Evolutionary conservation across 2,888 invertebrate species (phyloP).

Genomic region (Melikaiella ostensackeni): DNA sequence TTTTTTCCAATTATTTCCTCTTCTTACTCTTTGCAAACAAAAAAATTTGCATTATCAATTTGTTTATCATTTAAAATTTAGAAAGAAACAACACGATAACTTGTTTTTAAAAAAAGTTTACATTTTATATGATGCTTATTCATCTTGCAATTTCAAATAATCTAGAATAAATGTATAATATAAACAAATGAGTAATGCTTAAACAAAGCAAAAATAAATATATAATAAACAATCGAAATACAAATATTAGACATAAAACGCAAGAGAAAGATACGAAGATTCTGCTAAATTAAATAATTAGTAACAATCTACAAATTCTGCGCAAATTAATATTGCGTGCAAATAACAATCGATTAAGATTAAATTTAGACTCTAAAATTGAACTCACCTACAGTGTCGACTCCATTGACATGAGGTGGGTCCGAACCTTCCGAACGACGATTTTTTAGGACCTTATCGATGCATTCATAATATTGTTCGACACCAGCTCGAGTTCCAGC

Average conservation of each 20-base stretch:
- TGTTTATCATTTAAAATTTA: background rate
- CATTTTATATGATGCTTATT: background rate
- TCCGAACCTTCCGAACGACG: conserved; percentile 63
- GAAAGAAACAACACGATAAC: no score
- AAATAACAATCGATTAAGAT: background rate
- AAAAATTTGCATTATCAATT: background rate
- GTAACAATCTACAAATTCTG: background rate
- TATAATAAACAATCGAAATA: no score
- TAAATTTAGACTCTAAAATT: background rate
- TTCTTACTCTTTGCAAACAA: background rate
- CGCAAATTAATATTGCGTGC: background rate
- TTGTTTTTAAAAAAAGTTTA: background rate
- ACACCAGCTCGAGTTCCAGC: conserved; percentile 70
- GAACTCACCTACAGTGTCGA: conserved; percentile 72
- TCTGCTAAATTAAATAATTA: no score
- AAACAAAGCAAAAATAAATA: no score
- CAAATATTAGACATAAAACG: no score
- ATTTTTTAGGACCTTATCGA: conserved; percentile 70
- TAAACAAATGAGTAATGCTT: no score
- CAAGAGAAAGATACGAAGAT: no score
- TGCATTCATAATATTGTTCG: conserved; percentile 74
- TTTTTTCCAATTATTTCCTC: background rate
- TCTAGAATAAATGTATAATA: no score
- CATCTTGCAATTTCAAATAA: no score
- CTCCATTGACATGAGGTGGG: conserved; percentile 61